Evolutionary conservation across 2,113 vertebrate species (phyloP), one percentile per base, ranked within the genome.

Genomic region (Pterophyllum scalare): DNA sequence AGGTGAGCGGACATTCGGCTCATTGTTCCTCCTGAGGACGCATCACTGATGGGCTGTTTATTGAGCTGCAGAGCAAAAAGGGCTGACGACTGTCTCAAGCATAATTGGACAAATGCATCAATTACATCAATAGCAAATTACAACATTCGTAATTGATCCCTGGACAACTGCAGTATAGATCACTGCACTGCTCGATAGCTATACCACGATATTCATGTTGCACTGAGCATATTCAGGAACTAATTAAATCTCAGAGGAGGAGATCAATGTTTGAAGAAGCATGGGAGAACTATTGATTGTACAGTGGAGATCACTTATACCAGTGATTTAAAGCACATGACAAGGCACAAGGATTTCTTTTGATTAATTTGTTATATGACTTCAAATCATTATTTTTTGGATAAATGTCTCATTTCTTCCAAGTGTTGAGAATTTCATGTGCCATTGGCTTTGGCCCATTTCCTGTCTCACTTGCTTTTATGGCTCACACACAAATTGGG

Each of bases 71-170:
- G 52, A 67, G 79, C 83, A 59, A 90, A 94, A 93, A 80, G 38
- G 82, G 86, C 86, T 92, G 87, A 91, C 65, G 43, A 88, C 87
- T 75, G 77, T 87, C 92, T 88, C 85, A 62, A 75, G 35, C 56
- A 86, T 94, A 95, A 93, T 94, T 94, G 92, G 90, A 93, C 87
- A 90, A 93, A 93, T 88, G 1, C 90, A 93, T 95, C 89, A 89
- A 93, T 94, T 59, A 75, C 87, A 87, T 94, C 94, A 92, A 95
- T 95, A 93, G 87, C 91, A 89, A 91, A 94, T 95, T 94, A 95
- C 93, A 93, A 92, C 91, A 89, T 95, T 95, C 89, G 91, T 94
- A 92, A 95, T 94, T 90, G 92, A 94, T 94, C 88, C 85, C 52
- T 33, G 77, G 85, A 87, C 87, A 90, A 90, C 86, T 87, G 88